Percentiles rank a stretch among this genome's conserved stretches.
Evolutionary conservation across 2,113 vertebrate genomes (phyloP).

Genomic region (Sinocyclocheilus rhinocerous): DNA sequence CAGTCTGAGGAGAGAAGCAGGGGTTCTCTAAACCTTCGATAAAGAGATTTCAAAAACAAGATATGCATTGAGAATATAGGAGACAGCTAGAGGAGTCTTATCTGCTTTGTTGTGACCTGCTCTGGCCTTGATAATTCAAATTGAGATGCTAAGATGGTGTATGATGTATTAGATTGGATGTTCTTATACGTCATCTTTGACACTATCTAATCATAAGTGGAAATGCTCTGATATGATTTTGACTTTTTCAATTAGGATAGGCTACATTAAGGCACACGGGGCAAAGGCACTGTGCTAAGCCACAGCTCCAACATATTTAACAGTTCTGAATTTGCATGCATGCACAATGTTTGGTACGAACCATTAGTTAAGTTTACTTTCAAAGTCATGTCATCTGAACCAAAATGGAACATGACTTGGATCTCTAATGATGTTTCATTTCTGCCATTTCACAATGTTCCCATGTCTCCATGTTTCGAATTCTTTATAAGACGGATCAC

Average conservation of each 20-base stretch:
- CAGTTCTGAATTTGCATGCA: neutral
- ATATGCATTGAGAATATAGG: constrained; percentile 28
- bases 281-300: neutral
- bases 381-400: neutral
- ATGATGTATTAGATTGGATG: neutral
- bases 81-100: constrained; percentile 17
- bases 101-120: constrained; percentile 20
- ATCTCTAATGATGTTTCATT: neutral
- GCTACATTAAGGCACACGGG: too few relatives aligned
- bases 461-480: neutral
- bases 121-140: neutral
- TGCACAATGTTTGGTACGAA: neutral
- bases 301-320: neutral
- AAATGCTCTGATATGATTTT: neutral
- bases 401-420: neutral
- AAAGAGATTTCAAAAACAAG: constrained; percentile 53
- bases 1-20: constrained; percentile 32
- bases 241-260: neutral
- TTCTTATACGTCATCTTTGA: neutral
- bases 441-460: neutral
- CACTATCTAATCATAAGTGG: constrained; percentile 29
- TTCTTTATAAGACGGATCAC: neutral
- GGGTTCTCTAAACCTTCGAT: constrained; percentile 35
- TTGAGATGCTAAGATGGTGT: neutral
- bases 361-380: neutral